Conservation (phyloP, 23 tunicate species). For the Aplidium turbinatum region DNA sequence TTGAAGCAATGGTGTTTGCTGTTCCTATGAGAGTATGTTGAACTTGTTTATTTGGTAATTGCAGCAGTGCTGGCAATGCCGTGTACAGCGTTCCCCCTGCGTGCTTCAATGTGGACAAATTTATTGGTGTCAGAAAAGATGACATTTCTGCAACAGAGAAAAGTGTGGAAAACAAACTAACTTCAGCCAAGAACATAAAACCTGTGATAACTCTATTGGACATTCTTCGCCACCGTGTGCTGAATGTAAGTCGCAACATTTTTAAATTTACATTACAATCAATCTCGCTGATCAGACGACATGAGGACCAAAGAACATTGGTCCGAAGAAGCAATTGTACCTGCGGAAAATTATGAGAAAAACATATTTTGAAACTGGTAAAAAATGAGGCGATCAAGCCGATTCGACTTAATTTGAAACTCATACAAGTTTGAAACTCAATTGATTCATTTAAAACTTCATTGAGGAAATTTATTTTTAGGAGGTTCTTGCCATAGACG, state of each 20-base stretch:
- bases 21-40: no score
- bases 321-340: no score
- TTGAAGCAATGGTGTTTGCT: no score
- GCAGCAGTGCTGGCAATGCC: constrained; percentile 58
- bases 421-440: no score
- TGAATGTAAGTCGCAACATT: constrained; percentile 53
- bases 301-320: no score
- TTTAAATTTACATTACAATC: no score
- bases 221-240: constrained; percentile 27
- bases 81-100: constrained; percentile 60
- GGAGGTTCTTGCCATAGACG: constrained; percentile 33
- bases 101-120: constrained; percentile 26
- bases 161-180: not conserved
- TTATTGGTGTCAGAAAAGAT: constrained; percentile 9
- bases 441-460: not conserved
- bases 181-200: not conserved
- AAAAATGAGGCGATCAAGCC: no score
- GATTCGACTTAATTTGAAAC: no score
- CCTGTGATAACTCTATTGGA: constrained; percentile 29
- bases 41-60: no score
- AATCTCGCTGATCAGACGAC: no score
- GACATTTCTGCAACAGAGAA: not conserved
- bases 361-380: no score
- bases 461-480: not conserved
- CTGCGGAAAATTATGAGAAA: no score